phyloP scores from a whole-genome alignment of 2,888 invertebrate species.

The Scrobipalpa costella region DNA sequence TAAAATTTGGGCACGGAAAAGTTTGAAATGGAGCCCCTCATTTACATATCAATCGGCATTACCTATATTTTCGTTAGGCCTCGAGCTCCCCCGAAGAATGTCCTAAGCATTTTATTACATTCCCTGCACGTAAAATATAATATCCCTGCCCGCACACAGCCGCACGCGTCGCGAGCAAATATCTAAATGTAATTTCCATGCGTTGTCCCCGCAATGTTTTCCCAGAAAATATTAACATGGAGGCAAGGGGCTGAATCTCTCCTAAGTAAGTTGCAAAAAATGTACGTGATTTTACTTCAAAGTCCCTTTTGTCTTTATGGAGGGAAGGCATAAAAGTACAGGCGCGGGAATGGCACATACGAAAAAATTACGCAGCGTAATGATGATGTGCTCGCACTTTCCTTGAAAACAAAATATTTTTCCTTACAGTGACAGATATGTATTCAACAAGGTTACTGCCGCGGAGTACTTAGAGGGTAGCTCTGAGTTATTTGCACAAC shows the following conservation, averaged over 20 bases:
- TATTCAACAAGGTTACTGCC: conserved; percentile 66
- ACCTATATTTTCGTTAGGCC: conserved; percentile 57
- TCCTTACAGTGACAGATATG: conserved; percentile 73
- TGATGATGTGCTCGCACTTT: conserved; percentile 79
- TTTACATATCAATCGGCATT: conserved; percentile 76
- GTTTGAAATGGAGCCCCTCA: conserved; percentile 65
- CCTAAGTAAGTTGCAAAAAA: conserved; percentile 82
- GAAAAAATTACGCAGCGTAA: conserved; percentile 79
- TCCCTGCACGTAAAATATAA: conserved; percentile 80
- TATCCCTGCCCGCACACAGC: conserved; percentile 76
- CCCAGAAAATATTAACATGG: conserved; percentile 81
- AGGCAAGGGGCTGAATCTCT: conserved; percentile 80
- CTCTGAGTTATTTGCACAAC: conserved; percentile 19
- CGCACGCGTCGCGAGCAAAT: conserved; percentile 77
- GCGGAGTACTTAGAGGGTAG: conserved; percentile 27
- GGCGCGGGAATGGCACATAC: conserved; percentile 77
- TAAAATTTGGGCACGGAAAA: conserved; percentile 48
- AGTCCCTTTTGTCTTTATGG: conserved; percentile 81
- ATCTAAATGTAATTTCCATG: conserved; percentile 82
- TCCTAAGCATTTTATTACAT: conserved; percentile 78
- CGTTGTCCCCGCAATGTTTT: conserved; percentile 81
- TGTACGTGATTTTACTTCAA: conserved; percentile 82
- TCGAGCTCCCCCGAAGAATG: conserved; percentile 35
- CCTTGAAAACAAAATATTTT: conserved; percentile 76
- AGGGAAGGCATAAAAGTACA: conserved; percentile 78